A percentile compares a stretch with the other conserved stretches of the same genome.
Conservation (phyloP, 1,140 invertebrate genomes). For the Drosophila burlai region DNA sequence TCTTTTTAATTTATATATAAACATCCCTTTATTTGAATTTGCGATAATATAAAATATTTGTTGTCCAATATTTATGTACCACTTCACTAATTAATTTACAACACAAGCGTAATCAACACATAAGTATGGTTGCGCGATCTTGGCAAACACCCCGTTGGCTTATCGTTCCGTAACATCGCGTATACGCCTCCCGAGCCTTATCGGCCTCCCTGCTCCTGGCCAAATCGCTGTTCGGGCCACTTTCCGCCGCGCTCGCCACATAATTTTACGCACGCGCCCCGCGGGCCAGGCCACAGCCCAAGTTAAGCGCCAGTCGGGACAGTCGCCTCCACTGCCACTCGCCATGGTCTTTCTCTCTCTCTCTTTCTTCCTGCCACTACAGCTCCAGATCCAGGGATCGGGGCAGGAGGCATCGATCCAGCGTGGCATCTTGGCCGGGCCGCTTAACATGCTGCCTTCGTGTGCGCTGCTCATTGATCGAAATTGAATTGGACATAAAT, state of each 20-base stretch:
- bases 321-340: constrained; percentile 1
- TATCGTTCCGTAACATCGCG: constrained; percentile 36
- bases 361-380: background rate
- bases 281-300: constrained; percentile 31
- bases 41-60: background rate
- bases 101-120: constrained; percentile 31
- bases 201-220: constrained; percentile 21
- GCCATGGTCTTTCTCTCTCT: too few species aligned
- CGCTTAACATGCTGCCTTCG: constrained; percentile 74
- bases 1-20: background rate
- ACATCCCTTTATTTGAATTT: too few species aligned
- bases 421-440: constrained; percentile 22
- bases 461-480: constrained; percentile 84
- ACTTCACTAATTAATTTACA: constrained; percentile 30
- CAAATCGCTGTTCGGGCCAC: constrained; percentile 39
- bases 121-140: constrained; percentile 24
- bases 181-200: constrained; percentile 24
- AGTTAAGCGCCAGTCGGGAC: constrained; percentile 59
- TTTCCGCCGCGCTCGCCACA: constrained; percentile 36
- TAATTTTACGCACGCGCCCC: constrained; percentile 65
- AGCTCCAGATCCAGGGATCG: constrained; percentile 19
- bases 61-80: background rate
- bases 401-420: background rate
- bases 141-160: constrained; percentile 33
- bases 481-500: constrained; percentile 86